phyloP scores from a whole-genome alignment of 2,888 invertebrate species.

The Salpingus planirostris region DNA sequence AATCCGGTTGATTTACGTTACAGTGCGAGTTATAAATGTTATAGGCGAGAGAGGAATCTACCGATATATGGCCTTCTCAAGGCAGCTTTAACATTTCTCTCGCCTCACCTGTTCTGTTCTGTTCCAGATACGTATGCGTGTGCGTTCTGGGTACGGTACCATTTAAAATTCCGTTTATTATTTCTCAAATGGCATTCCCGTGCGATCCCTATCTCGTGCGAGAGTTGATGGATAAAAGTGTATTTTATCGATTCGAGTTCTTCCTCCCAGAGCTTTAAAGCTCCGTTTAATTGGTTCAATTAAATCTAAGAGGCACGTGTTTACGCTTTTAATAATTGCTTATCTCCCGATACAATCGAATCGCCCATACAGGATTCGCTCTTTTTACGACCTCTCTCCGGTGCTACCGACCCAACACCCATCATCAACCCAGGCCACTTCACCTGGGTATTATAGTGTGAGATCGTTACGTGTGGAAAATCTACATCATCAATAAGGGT shows the following conservation, averaged over 20 bases:
- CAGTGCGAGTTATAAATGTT: too few relatives aligned
- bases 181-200: conserved; percentile 3
- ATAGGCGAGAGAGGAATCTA: too few relatives aligned
- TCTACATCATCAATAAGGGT: conserved; percentile 18
- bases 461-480: too few relatives aligned
- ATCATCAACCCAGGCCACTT: too few relatives aligned
- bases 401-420: too few relatives aligned
- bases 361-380: too few relatives aligned
- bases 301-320: conserved; percentile 21
- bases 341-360: conserved; percentile 15
- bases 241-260: conserved; percentile 1
- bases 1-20: too few relatives aligned
- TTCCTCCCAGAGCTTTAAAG: conserved; percentile 10
- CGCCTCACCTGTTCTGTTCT: too few relatives aligned
- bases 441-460: too few relatives aligned
- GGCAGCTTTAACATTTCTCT: background rate
- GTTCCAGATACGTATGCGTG: background rate
- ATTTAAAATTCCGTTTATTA: conserved; percentile 1
- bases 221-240: background rate
- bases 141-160: background rate
- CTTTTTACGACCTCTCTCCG: conserved; percentile 13
- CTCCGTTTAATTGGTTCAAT: conserved; percentile 19
- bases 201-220: background rate
- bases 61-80: background rate
- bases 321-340: conserved; percentile 17